Evolutionary conservation across 2,888 invertebrate species (phyloP), one percentile per base, ranked within the genome.

Genomic region (Chorisops tibialis): DNA sequence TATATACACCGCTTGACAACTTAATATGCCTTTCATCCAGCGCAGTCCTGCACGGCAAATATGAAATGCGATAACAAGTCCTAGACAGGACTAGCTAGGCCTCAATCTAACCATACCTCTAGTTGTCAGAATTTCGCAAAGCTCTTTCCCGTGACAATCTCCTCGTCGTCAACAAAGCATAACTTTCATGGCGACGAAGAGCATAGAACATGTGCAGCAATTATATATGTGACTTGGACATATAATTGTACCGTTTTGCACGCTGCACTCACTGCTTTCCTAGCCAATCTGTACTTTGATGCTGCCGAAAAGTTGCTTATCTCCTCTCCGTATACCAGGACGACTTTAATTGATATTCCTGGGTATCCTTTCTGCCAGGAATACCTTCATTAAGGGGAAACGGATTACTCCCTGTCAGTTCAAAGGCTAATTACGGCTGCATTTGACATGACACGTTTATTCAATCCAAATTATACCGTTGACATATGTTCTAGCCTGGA

Each of bases 361-460:
- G 56, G 45, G 61, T 45, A 61, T 61, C 59, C 61, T 64, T 61
- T 64, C 52, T 49, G 52, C 48, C 48, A 61, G 39, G 35, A 59
- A 64, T 65, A 62, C 65, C 56, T 65, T 65, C 62, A 65, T 65
- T 65, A 62, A 45, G 51, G 43, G 51, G 30, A 64, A 61, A 64
- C 56, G 62, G 60, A 65, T 61, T 63, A 61, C 61, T 58, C 54
- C 43, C 48, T 59, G 61, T 63, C 63, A 59, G 65, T 63, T 63
- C 65, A 65, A 65, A 65, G 65, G 65, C 65, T 65, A 65, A 65
- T 63, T 65, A 65, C 62, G 58, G 54, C 61, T 63, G 65, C 65
- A 63, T 61, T 60, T 65, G 65, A 65, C 65, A 65, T 65, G 65
- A 60, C 65, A 63, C 63, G 63, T 63, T 65, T 63, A 63, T 65